Evolutionary conservation across 37 sponge, comb jelly and placozoan genomes (phyloP), one percentile per base, ranked within the genome.

Genomic region (Cladorhizidae sp.): DNA sequence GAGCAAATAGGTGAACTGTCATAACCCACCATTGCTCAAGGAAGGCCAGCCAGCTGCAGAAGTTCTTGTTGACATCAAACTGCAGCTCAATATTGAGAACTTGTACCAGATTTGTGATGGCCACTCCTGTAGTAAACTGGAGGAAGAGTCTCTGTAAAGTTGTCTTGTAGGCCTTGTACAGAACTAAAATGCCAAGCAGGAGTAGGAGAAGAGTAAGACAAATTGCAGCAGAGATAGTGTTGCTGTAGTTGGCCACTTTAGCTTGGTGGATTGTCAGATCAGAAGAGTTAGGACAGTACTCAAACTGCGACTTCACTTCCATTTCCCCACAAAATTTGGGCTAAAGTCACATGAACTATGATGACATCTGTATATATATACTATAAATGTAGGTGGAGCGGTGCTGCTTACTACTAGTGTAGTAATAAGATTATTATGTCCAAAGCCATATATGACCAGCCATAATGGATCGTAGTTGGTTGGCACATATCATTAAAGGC

Each of bases 121-220:
- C 57, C 21, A 33, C 40, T 33, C 26, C 39, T 29, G 39, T n/a
- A n/a, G n/a, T 57, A 9, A 75, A 59, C 21, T 57, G 33, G 6
- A 32, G 59, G 59, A 75, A 57, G 39, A 75, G 40, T 31, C 75
- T 55, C 31, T 75, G 75, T 32, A 75, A 38, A 36, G 59, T 20
- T 5, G 59, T 75, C 75, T 55, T 54, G 59, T 57, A 75, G 59
- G 58, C 75, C 32, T 29, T 75, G 75, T 75, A 57, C 22, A 57
- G 23, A 1, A 75, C 3, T 1, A 75, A 59, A 23, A 50, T 3
- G 3, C 6, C 52, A 51, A 73, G 55, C 9, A 73, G 11, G 7
- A 55, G 37, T 7, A 57, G 38, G 28, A n/a, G 22, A 36, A 57
- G 12, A 36, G 57, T 22, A 22, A 75, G 23, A 23, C 75, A 75